Percentiles rank a stretch among this genome's conserved stretches.
Evolutionary conservation across 2,113 vertebrate species (phyloP).

Genomic region (Hipposideros armiger): DNA sequence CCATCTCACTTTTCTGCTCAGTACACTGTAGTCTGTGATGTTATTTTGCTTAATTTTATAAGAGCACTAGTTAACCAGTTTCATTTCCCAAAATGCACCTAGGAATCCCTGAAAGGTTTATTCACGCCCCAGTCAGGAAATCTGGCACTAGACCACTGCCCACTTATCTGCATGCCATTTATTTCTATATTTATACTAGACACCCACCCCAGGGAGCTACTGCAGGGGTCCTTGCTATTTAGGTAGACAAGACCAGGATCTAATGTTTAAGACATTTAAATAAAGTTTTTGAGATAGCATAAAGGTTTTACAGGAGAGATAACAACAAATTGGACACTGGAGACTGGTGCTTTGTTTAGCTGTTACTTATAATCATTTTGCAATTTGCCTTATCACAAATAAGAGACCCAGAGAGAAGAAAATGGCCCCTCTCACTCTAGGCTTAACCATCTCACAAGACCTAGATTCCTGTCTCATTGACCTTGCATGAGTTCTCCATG

Average conservation of each 20-base stretch:
- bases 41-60: neutral
- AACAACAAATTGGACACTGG: neutral
- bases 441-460: neutral
- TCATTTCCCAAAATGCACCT: neutral
- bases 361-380: neutral
- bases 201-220: neutral
- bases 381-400: neutral
- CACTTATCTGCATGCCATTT: neutral
- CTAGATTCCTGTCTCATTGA: neutral
- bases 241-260: neutral
- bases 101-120: neutral
- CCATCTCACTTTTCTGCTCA: neutral
- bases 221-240: neutral
- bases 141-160: neutral
- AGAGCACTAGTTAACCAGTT: neutral
- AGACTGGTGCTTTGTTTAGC: neutral
- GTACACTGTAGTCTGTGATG: neutral
- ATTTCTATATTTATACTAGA: neutral
- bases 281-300: neutral
- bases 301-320: neutral
- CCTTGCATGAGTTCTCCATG: neutral
- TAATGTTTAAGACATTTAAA: neutral
- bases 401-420: neutral
- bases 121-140: neutral
- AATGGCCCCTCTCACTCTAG: neutral